Evolutionary conservation across 2,888 invertebrate species (phyloP).

Genomic region (Periphyllus acericola): DNA sequence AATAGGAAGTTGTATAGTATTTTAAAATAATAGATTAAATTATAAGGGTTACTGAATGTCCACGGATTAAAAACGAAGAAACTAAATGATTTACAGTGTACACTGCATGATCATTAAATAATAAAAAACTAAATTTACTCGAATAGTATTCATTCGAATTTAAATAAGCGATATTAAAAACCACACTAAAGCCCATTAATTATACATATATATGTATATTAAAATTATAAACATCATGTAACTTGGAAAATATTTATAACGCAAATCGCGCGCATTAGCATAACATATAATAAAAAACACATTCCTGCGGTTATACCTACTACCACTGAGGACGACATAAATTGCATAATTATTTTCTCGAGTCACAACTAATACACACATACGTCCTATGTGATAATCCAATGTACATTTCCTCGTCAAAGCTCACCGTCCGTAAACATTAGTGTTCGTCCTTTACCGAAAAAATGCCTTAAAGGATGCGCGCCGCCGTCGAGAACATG

Average conservation of each 20-base stretch:
- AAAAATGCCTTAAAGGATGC: conserved; percentile 6
- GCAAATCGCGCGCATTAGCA: not conserved
- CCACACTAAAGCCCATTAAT: not conserved
- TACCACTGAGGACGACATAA: not conserved
- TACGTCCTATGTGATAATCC: not conserved
- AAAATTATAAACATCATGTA: not conserved
- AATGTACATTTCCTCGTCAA: conserved; percentile 8
- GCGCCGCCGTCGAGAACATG: too few species aligned
- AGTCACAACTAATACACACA: not conserved
- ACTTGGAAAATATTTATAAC: not conserved
- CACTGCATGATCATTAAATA: not conserved
- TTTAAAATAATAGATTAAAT: conserved; percentile 16
- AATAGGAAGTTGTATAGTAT: not conserved
- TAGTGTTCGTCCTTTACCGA: conserved; percentile 20
- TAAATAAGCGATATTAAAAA: not conserved
- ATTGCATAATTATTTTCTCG: not conserved
- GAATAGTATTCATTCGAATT: not conserved
- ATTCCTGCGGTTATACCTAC: not conserved
- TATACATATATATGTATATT: not conserved
- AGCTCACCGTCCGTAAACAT: conserved; percentile 5
- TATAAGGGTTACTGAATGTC: not conserved
- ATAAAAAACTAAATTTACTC: not conserved
- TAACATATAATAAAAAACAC: not conserved
- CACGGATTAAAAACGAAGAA: not conserved
- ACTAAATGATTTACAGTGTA: not conserved